Conservation (phyloP, 2,797 vertebrate genomes). For the Halcyon smyrnensis region DNA sequence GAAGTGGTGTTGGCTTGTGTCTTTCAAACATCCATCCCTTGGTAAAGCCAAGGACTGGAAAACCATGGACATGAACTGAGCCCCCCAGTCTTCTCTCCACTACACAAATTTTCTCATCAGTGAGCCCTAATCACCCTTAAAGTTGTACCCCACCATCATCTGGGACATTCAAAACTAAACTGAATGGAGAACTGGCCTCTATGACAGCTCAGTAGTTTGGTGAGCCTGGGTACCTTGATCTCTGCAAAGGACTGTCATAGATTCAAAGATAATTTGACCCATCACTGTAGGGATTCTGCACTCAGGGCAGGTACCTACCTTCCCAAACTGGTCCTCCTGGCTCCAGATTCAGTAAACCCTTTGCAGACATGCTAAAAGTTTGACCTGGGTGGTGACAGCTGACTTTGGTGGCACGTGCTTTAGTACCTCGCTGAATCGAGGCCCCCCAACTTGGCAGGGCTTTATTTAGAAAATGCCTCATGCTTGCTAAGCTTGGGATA, state of each 20-base stretch:
- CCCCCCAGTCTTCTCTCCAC: not conserved
- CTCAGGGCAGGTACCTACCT: not conserved
- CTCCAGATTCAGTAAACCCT: not conserved
- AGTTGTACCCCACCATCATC: not conserved
- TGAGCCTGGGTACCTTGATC: not conserved
- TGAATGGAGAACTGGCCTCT: not conserved
- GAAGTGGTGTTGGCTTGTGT: not conserved
- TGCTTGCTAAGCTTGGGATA: not conserved
- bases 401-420: accelerated
- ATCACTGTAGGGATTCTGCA: not conserved
- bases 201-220: not conserved
- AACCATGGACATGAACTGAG: not conserved
- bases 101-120: not conserved
- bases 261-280: not conserved
- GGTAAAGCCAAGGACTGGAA: not conserved
- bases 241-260: not conserved
- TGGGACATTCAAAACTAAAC: not conserved
- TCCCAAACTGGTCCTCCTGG: not conserved
- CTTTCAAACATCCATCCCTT: not conserved
- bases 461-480: not conserved
- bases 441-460: not conserved
- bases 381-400: not conserved
- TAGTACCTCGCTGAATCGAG: not conserved
- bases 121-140: not conserved
- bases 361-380: not conserved